Conservation (phyloP, 2,113 vertebrate genomes). For the Gallinago undulata region DNA sequence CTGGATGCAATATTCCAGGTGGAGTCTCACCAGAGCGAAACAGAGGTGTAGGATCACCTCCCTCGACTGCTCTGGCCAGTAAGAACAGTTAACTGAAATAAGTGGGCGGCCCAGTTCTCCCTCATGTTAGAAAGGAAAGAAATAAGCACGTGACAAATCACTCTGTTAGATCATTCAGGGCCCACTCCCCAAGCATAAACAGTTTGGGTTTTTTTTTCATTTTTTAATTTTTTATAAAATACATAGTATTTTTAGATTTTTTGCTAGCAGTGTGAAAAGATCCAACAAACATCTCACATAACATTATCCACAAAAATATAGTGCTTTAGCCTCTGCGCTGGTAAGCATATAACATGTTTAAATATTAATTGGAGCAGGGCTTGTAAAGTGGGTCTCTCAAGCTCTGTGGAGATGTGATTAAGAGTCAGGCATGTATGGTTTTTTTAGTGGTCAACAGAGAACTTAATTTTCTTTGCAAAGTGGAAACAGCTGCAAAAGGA, state of each 20-base stretch:
- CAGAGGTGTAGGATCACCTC: no score
- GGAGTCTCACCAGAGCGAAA: no score
- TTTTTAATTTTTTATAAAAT: background rate
- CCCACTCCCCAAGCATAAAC: background rate
- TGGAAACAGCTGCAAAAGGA: background rate
- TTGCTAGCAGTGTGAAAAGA: background rate
- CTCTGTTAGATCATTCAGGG: background rate
- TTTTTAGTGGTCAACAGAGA: background rate
- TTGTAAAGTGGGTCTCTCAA: background rate
- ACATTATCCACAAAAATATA: background rate
- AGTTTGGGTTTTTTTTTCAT: background rate
- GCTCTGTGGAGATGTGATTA: background rate
- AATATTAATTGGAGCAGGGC: background rate
- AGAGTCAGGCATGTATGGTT: fast-evolving
- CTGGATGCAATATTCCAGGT: no score
- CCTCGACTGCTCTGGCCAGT: background rate
- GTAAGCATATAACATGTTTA: background rate
- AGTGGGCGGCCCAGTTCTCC: background rate
- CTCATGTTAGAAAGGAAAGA: background rate
- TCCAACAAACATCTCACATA: background rate
- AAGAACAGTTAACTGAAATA: background rate
- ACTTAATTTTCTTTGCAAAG: background rate
- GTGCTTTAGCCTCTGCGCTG: background rate
- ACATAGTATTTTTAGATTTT: background rate
- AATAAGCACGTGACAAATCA: background rate